These are phyloP conservation scores for Microctonus hyperodae DNA, from an alignment of 2,888 invertebrate genomes.

Conservation along the genomic window DNA sequence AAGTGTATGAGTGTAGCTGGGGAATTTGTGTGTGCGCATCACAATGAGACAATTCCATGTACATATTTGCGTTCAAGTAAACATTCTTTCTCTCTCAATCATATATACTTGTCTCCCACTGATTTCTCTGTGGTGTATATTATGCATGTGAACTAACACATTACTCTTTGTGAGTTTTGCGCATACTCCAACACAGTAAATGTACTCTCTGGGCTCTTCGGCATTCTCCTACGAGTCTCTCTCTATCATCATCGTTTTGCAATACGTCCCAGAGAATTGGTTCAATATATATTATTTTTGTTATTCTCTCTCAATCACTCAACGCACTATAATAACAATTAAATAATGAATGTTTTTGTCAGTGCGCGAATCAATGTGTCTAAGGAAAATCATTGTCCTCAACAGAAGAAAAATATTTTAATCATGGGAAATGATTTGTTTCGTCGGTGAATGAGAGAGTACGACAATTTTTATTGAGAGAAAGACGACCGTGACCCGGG, in stretches of 20 bases:
- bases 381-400: slow-evolving; percentile 41
- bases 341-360: slow-evolving; percentile 55
- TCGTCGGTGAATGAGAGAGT: slow-evolving; percentile 17
- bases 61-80: no score
- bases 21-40: not conserved
- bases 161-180: not conserved
- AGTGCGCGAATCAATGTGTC: slow-evolving; percentile 53
- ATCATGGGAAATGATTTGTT: slow-evolving; percentile 11
- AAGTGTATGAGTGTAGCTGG: not conserved
- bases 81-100: no score
- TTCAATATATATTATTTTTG: slow-evolving; percentile 2
- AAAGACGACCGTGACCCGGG: slow-evolving; percentile 25
- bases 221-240: slow-evolving; percentile 2
- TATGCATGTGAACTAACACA: not conserved
- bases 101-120: not conserved
- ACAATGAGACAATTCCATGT: not conserved
- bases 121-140: not conserved
- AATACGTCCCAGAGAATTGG: not conserved
- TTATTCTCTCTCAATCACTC: not conserved
- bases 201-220: slow-evolving; percentile 1
- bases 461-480: slow-evolving; percentile 17
- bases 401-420: slow-evolving; percentile 15
- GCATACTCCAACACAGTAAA: slow-evolving; percentile 1
- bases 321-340: slow-evolving; percentile 39
- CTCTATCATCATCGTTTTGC: not conserved